phyloP scores from a whole-genome alignment of 1,140 invertebrate species.

The Pogonomyrmex barbatus region DNA sequence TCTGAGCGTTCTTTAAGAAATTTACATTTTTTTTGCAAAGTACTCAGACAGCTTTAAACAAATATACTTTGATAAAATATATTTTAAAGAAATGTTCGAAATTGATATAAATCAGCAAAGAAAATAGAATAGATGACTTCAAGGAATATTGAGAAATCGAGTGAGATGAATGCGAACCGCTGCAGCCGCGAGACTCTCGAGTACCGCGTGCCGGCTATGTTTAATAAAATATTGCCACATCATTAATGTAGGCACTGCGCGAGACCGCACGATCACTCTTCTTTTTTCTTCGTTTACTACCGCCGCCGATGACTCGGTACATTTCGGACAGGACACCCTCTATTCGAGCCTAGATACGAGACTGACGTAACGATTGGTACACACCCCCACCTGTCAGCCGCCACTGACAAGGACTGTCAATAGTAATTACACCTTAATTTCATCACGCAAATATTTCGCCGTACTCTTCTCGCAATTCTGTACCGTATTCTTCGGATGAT shows the following conservation, averaged over 20 bases:
- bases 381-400: conserved; percentile 78
- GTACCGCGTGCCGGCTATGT: conserved; percentile 65
- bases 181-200: conserved; percentile 61
- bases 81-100: not conserved
- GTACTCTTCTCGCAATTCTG: conserved; percentile 41
- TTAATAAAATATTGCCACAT: conserved; percentile 78
- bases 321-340: conserved; percentile 71
- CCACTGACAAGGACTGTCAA: conserved; percentile 75
- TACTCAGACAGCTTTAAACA: not conserved
- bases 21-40: not conserved
- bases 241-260: conserved; percentile 75
- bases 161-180: conserved; percentile 64
- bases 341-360: conserved; percentile 70
- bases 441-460: conserved; percentile 73
- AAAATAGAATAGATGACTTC: not conserved
- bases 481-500: conserved; percentile 59
- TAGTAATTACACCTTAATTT: conserved; percentile 81
- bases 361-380: conserved; percentile 68
- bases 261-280: conserved; percentile 54
- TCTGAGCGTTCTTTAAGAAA: not conserved
- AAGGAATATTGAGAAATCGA: conserved; percentile 41
- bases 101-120: not conserved
- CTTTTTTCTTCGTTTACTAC: conserved; percentile 44
- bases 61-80: not conserved
- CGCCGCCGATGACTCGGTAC: conserved; percentile 75